Evolutionary conservation across 2,797 vertebrate genomes (phyloP).

Genomic region (Eremophila alpestris): DNA sequence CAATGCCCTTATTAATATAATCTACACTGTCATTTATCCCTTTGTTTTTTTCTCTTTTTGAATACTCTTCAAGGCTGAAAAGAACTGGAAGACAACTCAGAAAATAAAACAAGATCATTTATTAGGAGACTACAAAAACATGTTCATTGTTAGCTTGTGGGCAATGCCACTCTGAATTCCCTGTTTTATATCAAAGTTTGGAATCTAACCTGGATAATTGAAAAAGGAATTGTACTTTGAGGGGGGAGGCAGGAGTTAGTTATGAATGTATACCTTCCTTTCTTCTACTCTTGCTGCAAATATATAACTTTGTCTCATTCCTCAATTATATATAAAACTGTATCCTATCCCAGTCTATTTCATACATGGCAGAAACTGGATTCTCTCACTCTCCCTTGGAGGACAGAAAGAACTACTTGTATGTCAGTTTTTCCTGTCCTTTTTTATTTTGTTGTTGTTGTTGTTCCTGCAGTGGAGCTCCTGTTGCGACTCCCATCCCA

Average conservation of each 20-base stretch:
- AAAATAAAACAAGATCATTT: not conserved
- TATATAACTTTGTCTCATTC: not conserved
- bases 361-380: not conserved
- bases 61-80: not conserved
- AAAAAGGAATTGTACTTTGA: not conserved
- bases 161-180: not conserved
- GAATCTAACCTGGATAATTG: not conserved
- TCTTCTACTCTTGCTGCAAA: not conserved
- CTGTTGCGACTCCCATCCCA: not conserved
- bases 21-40: not conserved
- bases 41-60: not conserved
- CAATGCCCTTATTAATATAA: not conserved
- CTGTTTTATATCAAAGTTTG: not conserved
- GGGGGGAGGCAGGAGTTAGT: accelerated
- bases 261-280: not conserved
- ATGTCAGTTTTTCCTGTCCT: not conserved
- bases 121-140: not conserved
- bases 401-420: not conserved
- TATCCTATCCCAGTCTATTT: not conserved
- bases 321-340: not conserved
- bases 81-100: not conserved
- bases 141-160: not conserved
- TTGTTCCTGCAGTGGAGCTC: too few relatives aligned
- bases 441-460: not conserved
- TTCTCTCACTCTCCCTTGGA: not conserved